phyloP scores from a whole-genome alignment of 2,113 vertebrate species.

The Smithornis capensis region DNA sequence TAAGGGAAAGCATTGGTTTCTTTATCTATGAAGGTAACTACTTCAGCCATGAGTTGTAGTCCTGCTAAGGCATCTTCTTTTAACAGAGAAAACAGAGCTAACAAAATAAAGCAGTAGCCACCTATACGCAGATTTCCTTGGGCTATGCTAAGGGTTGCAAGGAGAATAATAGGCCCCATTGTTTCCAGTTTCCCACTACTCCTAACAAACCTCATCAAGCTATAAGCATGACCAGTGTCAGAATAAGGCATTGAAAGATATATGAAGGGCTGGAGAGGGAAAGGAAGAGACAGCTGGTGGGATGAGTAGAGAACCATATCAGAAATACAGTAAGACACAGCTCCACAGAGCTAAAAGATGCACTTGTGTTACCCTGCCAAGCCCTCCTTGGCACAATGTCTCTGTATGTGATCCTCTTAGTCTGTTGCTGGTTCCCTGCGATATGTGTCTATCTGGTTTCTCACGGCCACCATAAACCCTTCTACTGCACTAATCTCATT shows the following conservation, averaged over 20 bases:
- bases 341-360: conserved; percentile 1
- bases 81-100: neutral
- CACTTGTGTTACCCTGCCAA: conserved; percentile 31
- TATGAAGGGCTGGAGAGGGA: neutral
- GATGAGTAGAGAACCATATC: neutral
- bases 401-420: conserved; percentile 42
- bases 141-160: neutral
- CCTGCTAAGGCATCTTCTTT: neutral
- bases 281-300: conserved; percentile 17
- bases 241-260: neutral
- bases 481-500: conserved; percentile 61
- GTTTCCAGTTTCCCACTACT: neutral
- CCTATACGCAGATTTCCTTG: neutral
- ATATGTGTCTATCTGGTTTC: conserved; percentile 62
- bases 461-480: conserved; percentile 36
- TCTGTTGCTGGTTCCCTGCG: conserved; percentile 26
- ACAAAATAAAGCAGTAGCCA: neutral
- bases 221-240: neutral
- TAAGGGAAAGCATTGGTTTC: neutral
- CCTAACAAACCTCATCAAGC: neutral
- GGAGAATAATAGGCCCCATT: neutral
- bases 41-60: neutral
- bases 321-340: neutral
- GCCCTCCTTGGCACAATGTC: conserved; percentile 19
- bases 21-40: neutral